Conservation (phyloP, 2,113 vertebrate genomes). For the Neolamprologus hecqui region DNA sequence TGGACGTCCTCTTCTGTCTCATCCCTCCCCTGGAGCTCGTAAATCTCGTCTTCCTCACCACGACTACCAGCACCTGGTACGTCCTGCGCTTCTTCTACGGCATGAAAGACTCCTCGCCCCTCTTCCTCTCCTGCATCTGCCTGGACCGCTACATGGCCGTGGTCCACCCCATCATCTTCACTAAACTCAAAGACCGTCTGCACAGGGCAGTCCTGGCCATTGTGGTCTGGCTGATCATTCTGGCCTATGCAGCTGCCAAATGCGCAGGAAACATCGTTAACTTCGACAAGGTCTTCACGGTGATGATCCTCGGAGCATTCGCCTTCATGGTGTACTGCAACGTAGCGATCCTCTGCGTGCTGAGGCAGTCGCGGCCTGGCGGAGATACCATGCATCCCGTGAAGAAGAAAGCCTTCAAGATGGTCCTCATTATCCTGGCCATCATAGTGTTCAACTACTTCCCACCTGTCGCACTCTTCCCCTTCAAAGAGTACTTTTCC, state of each 20-base stretch:
- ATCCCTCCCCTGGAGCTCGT: slow-evolving; percentile 62
- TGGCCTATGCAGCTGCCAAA: slow-evolving; percentile 56
- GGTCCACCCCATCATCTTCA: slow-evolving; percentile 69
- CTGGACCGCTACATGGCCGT: slow-evolving; percentile 74
- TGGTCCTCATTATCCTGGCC: slow-evolving; percentile 70
- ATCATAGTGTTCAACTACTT: slow-evolving; percentile 75
- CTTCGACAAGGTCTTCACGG: slow-evolving; percentile 62
- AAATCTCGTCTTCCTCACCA: slow-evolving; percentile 56
- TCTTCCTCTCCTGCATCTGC: slow-evolving; percentile 73
- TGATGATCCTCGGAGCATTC: slow-evolving; percentile 62
- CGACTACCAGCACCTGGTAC: slow-evolving; percentile 49
- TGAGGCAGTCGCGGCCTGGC: slow-evolving; percentile 48
- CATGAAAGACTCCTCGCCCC: slow-evolving; percentile 65
- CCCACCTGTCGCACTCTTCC: slow-evolving; percentile 70
- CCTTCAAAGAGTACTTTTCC: slow-evolving; percentile 64
- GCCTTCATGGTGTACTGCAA: slow-evolving; percentile 74
- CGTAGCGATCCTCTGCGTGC: slow-evolving; percentile 56
- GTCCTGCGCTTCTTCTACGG: slow-evolving; percentile 70
- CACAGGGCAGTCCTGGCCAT: slow-evolving; percentile 42
- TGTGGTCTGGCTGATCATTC: slow-evolving; percentile 57
- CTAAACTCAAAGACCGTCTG: slow-evolving; percentile 51
- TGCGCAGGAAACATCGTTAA: slow-evolving; percentile 44
- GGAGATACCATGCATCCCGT: slow-evolving; percentile 69
- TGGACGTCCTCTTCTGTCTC: slow-evolving; percentile 69
- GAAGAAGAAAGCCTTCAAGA: slow-evolving; percentile 74